These are phyloP conservation scores for Eupithecia tripunctaria DNA, from an alignment of 2,888 invertebrate species.

Conservation along the genomic window DNA sequence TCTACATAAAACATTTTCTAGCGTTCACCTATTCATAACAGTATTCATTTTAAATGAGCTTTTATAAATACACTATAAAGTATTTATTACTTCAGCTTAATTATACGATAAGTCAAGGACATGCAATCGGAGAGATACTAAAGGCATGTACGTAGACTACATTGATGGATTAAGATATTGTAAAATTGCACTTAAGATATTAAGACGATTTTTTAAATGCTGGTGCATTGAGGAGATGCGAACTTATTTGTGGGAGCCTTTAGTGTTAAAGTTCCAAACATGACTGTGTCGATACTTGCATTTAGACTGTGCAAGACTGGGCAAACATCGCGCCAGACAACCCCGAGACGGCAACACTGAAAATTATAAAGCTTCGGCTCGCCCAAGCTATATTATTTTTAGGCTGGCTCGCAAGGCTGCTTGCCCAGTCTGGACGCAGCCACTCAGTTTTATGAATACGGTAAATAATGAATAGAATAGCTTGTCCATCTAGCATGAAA, in stretches of 20 bases:
- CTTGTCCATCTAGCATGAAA: not conserved
- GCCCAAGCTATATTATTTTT: not conserved
- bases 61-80: not conserved
- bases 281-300: too few relatives aligned
- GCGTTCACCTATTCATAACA: not conserved
- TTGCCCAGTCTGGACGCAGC: not conserved
- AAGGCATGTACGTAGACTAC: not conserved
- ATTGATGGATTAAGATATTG: not conserved
- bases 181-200: not conserved
- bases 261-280: not conserved
- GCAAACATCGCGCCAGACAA: not conserved
- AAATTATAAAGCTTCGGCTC: too few relatives aligned
- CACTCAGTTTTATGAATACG: not conserved
- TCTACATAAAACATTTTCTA: constrained; percentile 1
- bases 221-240: not conserved
- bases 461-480: not conserved
- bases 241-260: not conserved
- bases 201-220: not conserved
- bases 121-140: not conserved
- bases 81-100: not conserved
- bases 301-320: not conserved
- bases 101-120: not conserved
- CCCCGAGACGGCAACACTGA: too few relatives aligned
- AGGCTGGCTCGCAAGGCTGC: not conserved
- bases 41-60: not conserved